Percentiles rank a stretch among this genome's conserved stretches.
Evolutionary conservation across 2,113 vertebrate genomes (phyloP).

Genomic region (Pelobates fuscus): DNA sequence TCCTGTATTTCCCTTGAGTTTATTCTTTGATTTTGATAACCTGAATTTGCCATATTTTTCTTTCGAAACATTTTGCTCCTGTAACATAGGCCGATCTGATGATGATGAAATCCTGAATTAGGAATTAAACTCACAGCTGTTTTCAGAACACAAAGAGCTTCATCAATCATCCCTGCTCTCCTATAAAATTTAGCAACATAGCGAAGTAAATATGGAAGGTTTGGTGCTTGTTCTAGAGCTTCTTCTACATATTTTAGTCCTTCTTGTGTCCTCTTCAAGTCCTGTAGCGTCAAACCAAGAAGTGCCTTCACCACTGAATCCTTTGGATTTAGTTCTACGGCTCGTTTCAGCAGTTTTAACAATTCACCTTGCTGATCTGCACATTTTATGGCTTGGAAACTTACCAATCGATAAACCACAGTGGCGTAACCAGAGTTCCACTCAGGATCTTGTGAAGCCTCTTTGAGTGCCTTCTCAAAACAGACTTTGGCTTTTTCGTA

Average conservation of each 20-base stretch:
- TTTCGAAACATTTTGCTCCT: fast-evolving
- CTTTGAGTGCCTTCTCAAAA: slow-evolving; percentile 69
- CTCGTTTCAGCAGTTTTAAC: slow-evolving; percentile 59
- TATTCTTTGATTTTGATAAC: slow-evolving; percentile 27
- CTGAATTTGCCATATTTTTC: not conserved
- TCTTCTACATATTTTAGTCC: slow-evolving; percentile 65
- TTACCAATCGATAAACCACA: slow-evolving; percentile 60
- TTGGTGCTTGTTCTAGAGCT: slow-evolving; percentile 62
- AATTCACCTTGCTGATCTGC: not conserved
- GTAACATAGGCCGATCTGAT: slow-evolving; percentile 74
- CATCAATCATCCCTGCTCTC: slow-evolving; percentile 55
- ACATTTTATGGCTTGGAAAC: fast-evolving
- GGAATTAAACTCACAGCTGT: slow-evolving; percentile 64
- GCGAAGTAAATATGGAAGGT: slow-evolving; percentile 62
- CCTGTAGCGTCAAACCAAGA: slow-evolving; percentile 70
- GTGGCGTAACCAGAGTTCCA: slow-evolving; percentile 70
- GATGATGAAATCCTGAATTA: slow-evolving; percentile 63
- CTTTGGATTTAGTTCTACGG: slow-evolving; percentile 63
- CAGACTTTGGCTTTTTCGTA: slow-evolving; percentile 63
- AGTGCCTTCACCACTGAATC: slow-evolving; percentile 62
- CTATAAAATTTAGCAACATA: slow-evolving; percentile 76
- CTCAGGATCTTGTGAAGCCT: slow-evolving; percentile 68
- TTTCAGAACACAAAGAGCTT: slow-evolving; percentile 61
- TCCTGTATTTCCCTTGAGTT: slow-evolving; percentile 43
- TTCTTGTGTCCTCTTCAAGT: slow-evolving; percentile 39